phyloP scores from a whole-genome alignment of 1,140 invertebrate species.

The Chymomyza costata region DNA sequence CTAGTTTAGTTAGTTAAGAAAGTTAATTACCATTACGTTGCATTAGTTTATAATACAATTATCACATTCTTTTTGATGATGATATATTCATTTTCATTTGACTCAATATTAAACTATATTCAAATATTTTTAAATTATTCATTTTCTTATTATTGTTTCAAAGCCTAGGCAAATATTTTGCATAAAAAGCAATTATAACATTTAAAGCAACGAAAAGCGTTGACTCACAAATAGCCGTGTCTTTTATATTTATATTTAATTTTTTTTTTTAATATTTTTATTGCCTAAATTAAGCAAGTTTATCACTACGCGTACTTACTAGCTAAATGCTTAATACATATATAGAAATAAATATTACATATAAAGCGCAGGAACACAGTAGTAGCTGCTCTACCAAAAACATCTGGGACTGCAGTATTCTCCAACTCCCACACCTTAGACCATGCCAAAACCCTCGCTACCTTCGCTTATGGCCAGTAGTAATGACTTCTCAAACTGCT shows the following conservation, averaged over 20 bases:
- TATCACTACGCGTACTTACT: conserved; percentile 39
- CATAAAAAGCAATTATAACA: conserved; percentile 6
- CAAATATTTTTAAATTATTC: conserved; percentile 24
- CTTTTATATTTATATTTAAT: conserved; percentile 8
- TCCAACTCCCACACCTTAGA: conserved; percentile 78
- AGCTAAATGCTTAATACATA: conserved; percentile 34
- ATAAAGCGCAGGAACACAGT: conserved; percentile 66
- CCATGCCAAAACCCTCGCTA: conserved; percentile 96
- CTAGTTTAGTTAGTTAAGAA: conserved; percentile 26
- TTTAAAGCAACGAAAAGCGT: conserved; percentile 16
- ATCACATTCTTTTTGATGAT: conserved; percentile 73
- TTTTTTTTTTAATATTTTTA: conserved; percentile 1
- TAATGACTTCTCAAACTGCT: conserved; percentile 93
- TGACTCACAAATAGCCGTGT: conserved; percentile 4
- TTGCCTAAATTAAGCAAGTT: conserved; percentile 19
- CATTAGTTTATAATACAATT: conserved; percentile 68
- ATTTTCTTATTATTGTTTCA: conserved; percentile 29
- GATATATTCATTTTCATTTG: conserved; percentile 62
- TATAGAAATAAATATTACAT: conserved; percentile 26
- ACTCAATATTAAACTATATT: conserved; percentile 31
- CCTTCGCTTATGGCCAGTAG: conserved; percentile 95
- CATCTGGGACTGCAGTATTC: conserved; percentile 3
- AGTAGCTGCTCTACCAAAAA: conserved; percentile 42
- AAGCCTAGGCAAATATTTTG: no score
- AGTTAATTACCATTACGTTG: conserved; percentile 62